Evolutionary conservation across 2,888 invertebrate species (phyloP).

Genomic region (Acanthoscelides obtectus): DNA sequence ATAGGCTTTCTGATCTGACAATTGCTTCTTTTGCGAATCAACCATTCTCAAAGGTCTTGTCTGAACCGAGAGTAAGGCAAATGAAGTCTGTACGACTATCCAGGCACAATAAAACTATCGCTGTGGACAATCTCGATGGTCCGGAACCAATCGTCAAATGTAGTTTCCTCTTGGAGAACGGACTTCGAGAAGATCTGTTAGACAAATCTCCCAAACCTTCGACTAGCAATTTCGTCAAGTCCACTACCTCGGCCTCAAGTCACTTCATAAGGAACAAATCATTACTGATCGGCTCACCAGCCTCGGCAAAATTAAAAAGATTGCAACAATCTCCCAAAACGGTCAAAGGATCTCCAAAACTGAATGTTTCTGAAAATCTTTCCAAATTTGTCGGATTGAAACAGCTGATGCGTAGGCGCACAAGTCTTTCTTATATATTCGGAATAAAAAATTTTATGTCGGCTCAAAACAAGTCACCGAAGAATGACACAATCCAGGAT

Average conservation of each 20-base stretch:
- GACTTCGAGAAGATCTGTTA: not conserved
- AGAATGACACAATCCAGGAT: no score
- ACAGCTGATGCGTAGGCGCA: not conserved
- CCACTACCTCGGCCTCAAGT: not conserved
- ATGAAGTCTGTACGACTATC: not conserved
- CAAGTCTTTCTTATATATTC: constrained; percentile 22
- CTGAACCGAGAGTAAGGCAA: not conserved
- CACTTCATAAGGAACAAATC: not conserved
- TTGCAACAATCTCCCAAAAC: not conserved
- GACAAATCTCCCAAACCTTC: not conserved
- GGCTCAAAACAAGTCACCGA: constrained; percentile 19
- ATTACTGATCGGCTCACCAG: not conserved
- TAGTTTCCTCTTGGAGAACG: not conserved
- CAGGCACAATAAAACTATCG: not conserved
- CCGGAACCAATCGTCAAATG: not conserved
- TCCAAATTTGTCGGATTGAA: not conserved
- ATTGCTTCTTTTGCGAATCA: not conserved
- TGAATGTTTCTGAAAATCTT: not conserved
- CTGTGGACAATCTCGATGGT: not conserved
- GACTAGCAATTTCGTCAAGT: not conserved
- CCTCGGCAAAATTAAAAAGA: not conserved
- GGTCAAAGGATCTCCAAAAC: not conserved
- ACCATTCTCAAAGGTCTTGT: not conserved
- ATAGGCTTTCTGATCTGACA: not conserved
- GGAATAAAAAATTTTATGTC: constrained; percentile 16